Percentiles rank a stretch among this genome's conserved stretches.
Conservation (phyloP, 64 coral and sea anemone genomes). For the Stichodactyla mertensii region DNA sequence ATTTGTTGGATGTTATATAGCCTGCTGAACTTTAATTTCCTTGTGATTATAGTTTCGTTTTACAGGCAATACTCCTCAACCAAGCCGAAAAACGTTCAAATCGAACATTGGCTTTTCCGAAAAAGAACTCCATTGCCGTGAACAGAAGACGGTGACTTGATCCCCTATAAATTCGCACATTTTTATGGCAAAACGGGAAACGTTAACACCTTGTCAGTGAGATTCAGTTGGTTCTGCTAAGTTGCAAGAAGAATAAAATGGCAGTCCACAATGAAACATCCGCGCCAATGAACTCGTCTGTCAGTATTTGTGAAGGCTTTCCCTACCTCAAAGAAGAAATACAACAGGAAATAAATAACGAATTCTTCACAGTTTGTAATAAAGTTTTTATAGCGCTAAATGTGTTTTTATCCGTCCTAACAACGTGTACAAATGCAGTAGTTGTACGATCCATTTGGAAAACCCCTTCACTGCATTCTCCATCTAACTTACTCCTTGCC, state of each 20-base stretch:
- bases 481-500: neutral
- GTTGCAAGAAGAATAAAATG: neutral
- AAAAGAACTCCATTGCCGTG: too few species aligned
- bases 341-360: neutral
- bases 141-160: too few species aligned
- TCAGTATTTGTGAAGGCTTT: neutral
- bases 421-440: constrained; percentile 8
- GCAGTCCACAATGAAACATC: neutral
- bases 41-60: too few species aligned
- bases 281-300: neutral
- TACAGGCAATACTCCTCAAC: too few species aligned
- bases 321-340: neutral
- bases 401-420: neutral
- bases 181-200: neutral
- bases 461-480: constrained; percentile 17
- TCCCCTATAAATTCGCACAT: too few species aligned
- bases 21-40: too few species aligned
- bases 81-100: too few species aligned
- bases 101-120: too few species aligned
- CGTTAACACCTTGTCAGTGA: neutral
- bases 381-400: neutral
- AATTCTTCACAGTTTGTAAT: neutral
- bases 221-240: neutral
- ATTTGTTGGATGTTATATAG: too few species aligned
- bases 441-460: constrained; percentile 18